Evolutionary conservation across 2,888 invertebrate species (phyloP).

Genomic region (Aleiodes testaceus): DNA sequence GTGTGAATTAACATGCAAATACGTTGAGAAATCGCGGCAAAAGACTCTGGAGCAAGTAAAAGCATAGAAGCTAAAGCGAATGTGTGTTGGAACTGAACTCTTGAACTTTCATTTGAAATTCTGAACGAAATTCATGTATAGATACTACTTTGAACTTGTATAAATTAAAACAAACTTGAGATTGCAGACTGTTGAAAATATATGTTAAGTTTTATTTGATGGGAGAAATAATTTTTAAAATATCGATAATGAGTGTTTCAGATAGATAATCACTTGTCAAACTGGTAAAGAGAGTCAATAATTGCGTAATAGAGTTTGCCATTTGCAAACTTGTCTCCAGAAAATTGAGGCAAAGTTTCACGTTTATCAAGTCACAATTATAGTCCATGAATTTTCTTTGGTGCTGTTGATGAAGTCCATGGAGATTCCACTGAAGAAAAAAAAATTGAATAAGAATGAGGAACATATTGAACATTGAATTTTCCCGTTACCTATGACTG

Average conservation of each 20-base stretch:
- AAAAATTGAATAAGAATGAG: constrained; percentile 8
- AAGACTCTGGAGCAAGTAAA: constrained; percentile 38
- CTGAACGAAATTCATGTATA: constrained; percentile 61
- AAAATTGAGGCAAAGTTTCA: too few relatives aligned
- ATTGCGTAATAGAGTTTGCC: constrained; percentile 8
- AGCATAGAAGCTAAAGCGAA: constrained; percentile 43
- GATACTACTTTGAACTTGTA: background rate
- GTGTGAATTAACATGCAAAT: constrained; percentile 63
- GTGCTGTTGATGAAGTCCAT: too few relatives aligned
- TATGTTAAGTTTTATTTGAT: background rate
- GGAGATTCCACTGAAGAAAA: background rate
- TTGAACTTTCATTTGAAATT: constrained; percentile 67
- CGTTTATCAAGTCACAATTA: too few relatives aligned
- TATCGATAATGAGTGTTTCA: constrained; percentile 4
- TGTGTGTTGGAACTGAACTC: constrained; percentile 52
- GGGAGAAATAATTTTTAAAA: background rate
- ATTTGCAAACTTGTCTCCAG: background rate
- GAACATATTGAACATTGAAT: constrained; percentile 27
- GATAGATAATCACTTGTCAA: background rate
- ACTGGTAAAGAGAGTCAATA: background rate
- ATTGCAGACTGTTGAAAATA: background rate
- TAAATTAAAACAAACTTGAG: background rate
- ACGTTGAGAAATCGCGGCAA: constrained; percentile 46
- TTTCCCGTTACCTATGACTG: constrained; percentile 1
- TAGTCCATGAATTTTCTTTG: too few relatives aligned